Conservation (phyloP, 2,888 invertebrate species). For the Andrena chrysosceles region DNA sequence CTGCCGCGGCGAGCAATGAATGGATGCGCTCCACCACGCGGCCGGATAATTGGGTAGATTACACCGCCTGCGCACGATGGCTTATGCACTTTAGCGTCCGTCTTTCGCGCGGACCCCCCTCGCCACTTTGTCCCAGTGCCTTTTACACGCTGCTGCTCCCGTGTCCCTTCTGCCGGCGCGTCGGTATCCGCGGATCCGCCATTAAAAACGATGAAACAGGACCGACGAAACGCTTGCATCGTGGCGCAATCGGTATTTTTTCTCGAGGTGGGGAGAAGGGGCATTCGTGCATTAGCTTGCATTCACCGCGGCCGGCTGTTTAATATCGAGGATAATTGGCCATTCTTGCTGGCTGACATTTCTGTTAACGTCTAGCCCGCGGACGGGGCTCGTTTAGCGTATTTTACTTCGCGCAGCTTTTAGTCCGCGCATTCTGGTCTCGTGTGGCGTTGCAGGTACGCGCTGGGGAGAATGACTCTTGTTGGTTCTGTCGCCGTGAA, state of each 20-base stretch:
- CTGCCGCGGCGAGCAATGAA: slow-evolving; percentile 56
- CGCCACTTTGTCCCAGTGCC: slow-evolving; percentile 44
- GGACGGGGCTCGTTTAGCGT: not conserved
- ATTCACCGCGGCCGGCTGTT: slow-evolving; percentile 7
- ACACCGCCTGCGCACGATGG: slow-evolving; percentile 45
- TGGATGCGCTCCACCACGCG: slow-evolving; percentile 58
- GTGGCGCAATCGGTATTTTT: slow-evolving; percentile 28
- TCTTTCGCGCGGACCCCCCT: slow-evolving; percentile 24
- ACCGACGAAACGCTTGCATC: slow-evolving; percentile 31
- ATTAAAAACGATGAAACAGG: slow-evolving; percentile 38
- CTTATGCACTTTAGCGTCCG: slow-evolving; percentile 62
- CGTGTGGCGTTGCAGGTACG: not conserved
- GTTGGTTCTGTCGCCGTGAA: no score
- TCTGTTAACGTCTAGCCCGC: slow-evolving; percentile 9
- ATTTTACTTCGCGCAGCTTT: not conserved
- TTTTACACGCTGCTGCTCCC: slow-evolving; percentile 29
- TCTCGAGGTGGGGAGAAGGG: not conserved
- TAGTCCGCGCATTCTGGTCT: not conserved
- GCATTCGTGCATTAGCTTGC: slow-evolving; percentile 23
- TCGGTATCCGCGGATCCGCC: slow-evolving; percentile 16
- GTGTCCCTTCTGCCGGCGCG: not conserved
- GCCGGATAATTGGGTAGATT: slow-evolving; percentile 73
- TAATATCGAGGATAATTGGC: slow-evolving; percentile 39
- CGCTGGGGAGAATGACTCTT: no score
- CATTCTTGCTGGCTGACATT: slow-evolving; percentile 32